A percentile compares a stretch with the other conserved stretches of the same genome.
Conservation (phyloP, 2,888 invertebrate species). For the Cinara cedri region DNA sequence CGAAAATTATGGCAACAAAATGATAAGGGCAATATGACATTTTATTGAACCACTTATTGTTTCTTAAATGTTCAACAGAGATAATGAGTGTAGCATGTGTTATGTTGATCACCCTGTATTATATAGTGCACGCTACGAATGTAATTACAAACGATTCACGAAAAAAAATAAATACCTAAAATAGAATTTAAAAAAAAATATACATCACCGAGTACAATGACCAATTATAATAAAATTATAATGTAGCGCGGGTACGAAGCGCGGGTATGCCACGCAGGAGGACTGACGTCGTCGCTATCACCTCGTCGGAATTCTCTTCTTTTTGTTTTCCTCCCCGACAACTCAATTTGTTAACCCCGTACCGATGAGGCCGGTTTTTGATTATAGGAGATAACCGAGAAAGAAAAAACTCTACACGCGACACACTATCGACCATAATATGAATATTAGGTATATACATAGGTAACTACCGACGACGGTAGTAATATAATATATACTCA, state of each 20-base stretch:
- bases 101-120: too few relatives aligned
- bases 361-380: slow-evolving; percentile 2
- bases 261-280: not conserved
- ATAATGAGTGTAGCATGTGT: too few relatives aligned
- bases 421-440: not conserved
- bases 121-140: too few relatives aligned
- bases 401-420: slow-evolving; percentile 12
- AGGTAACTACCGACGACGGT: not conserved
- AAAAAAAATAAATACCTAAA: too few relatives aligned
- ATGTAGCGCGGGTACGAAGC: too few relatives aligned
- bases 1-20: too few relatives aligned
- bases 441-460: not conserved
- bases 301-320: slow-evolving; percentile 7
- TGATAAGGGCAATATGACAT: too few relatives aligned
- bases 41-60: too few relatives aligned
- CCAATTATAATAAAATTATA: slow-evolving; percentile 44
- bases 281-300: not conserved
- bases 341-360: slow-evolving; percentile 36
- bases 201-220: slow-evolving; percentile 27
- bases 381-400: slow-evolving; percentile 3
- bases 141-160: slow-evolving; percentile 10
- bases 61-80: too few relatives aligned
- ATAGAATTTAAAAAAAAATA: too few relatives aligned
- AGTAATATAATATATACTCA: not conserved
- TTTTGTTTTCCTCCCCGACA: not conserved